Evolutionary conservation across 1,140 invertebrate genomes (phyloP), one percentile per base, ranked within the genome.

Genomic region (Protaetia brevitarsis): DNA sequence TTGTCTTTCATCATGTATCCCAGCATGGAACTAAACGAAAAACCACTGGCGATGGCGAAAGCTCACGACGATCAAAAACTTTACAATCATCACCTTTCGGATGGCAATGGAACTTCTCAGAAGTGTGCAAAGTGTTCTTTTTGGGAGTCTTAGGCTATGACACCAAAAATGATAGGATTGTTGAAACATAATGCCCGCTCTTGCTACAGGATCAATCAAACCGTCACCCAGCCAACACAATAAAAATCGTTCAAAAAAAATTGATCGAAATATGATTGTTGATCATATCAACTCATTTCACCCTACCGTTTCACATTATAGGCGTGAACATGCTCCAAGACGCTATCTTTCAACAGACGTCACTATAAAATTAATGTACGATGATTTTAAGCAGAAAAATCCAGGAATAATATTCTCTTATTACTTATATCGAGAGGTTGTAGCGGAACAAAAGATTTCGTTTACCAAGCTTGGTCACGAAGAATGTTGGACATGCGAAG

Each of bases 271-370:
- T 26, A 7, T 23, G 10, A 60, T 64, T 34, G 6, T 5, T 5
- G 23, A 63, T 16, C 71, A 76, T 63, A 72, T 78, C 21, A 45
- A 58, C 28, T 70, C 65, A 21, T 77, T 73, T 34, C 62, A 73
- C 60, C 73, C 73, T 13, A 64, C 68, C 8, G 66, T 74, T 26
- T 69, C 72, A 7, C 72, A 78, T 71, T 78, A 76, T 56, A 37
- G 72, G 58, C 65, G 74, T 66, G 73, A 72, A 59, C 72, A 77
- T 68, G 72, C 72, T 11, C 69, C 75, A 13, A 63, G 59, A 23
- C 62, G 65, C 63, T 78, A 78, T 65, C 62, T 78, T 8, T 70
- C 74, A 11, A 72, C 64, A 64, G 72, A 77, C 31, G 51, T 74
- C 10, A 72, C 69, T 36, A 66, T 75, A 34, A 70, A 41, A 23